These are phyloP conservation scores for Porites cylindrica DNA, from an alignment of 92 coral and sea anemone genomes.

Conservation along the genomic window DNA sequence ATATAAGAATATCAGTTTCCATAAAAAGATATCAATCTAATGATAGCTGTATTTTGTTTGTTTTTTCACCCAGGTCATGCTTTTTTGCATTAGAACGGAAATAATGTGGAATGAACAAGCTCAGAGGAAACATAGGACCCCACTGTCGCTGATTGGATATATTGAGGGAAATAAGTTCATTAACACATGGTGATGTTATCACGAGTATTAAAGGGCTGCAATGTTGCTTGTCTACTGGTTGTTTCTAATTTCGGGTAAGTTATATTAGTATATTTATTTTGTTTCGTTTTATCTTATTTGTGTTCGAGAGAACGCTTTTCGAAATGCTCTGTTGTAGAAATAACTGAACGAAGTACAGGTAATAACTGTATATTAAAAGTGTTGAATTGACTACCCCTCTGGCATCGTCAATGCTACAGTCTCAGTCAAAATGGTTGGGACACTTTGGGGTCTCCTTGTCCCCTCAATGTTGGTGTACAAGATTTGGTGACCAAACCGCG, in stretches of 20 bases:
- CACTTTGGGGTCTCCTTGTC: too few relatives aligned
- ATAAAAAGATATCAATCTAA: neutral
- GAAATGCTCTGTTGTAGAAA: too few relatives aligned
- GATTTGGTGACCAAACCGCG: too few relatives aligned
- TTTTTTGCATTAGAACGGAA: neutral
- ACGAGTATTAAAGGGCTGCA: neutral
- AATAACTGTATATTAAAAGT: too few relatives aligned
- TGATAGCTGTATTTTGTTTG: neutral
- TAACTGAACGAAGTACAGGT: too few relatives aligned
- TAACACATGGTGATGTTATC: constrained; percentile 18
- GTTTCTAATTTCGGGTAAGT: constrained; percentile 18
- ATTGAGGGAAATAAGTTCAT: neutral
- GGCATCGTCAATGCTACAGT: too few relatives aligned
- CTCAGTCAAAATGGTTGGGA: too few relatives aligned
- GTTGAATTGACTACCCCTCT: too few relatives aligned
- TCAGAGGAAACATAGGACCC: neutral
- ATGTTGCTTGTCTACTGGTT: constrained; percentile 29
- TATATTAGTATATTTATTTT: neutral
- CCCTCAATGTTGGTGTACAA: too few relatives aligned
- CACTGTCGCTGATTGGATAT: constrained; percentile 19
- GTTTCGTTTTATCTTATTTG: neutral
- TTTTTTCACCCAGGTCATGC: neutral
- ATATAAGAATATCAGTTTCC: neutral
- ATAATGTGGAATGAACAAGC: constrained; percentile 1
- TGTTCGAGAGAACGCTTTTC: neutral